phyloP scores from a whole-genome alignment of 2,113 vertebrate species.

The Riparia riparia region DNA sequence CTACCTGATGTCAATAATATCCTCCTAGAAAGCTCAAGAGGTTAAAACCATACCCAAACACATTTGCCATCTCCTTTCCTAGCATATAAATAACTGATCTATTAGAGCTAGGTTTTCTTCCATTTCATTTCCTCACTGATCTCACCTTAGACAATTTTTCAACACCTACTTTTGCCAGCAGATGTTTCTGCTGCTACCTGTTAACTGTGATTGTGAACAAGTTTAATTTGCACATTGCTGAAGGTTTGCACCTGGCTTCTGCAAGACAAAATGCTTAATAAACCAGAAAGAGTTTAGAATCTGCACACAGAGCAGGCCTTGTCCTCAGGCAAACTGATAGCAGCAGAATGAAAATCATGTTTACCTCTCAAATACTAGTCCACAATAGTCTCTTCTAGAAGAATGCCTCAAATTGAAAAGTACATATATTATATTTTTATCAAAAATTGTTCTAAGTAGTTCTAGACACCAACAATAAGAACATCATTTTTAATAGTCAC shows the following conservation, averaged over 20 bases:
- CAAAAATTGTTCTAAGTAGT: not conserved
- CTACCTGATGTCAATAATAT: not conserved
- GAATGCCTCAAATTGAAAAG: not conserved
- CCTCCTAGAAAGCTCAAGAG: not conserved
- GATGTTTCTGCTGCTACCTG: conserved; percentile 28
- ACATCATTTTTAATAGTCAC: not conserved
- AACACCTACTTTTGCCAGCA: not conserved
- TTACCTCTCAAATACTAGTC: not conserved
- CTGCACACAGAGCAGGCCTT: not conserved
- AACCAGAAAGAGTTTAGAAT: not conserved
- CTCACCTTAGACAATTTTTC: not conserved
- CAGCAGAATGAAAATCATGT: not conserved
- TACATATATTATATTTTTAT: not conserved
- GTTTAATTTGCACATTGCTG: conserved; percentile 31
- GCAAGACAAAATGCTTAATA: not conserved
- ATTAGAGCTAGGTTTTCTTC: not conserved
- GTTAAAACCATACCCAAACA: not conserved
- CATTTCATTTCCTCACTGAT: conserved; percentile 29
- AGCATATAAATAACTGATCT: not conserved
- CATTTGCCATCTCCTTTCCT: not conserved
- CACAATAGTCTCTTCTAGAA: not conserved
- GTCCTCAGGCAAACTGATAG: not conserved
- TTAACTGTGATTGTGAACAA: conserved; percentile 6
- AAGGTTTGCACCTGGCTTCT: conserved; percentile 15
- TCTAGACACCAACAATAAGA: not conserved